Evolutionary conservation across 2,888 invertebrate species (phyloP).

Genomic region (Myathropa florea): DNA sequence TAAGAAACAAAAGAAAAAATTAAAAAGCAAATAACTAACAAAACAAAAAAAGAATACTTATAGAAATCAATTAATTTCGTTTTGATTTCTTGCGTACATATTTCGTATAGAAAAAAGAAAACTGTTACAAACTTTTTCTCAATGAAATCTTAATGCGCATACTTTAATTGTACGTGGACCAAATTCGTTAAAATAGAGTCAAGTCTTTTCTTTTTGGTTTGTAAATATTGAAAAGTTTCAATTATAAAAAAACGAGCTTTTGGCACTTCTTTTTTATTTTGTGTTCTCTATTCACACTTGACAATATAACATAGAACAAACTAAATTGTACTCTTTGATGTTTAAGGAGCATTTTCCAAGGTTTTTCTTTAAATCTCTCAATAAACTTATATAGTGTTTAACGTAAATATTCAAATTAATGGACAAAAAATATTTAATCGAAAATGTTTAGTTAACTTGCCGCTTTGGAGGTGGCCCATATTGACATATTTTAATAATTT

Average conservation of each 20-base stretch:
- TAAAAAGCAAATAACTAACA: neutral
- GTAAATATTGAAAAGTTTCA: neutral
- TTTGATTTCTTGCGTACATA: neutral
- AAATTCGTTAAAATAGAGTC: neutral
- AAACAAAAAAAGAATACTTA: neutral
- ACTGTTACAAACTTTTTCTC: neutral
- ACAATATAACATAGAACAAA: neutral
- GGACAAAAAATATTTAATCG: neutral
- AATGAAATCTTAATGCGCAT: neutral
- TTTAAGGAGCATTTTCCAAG: neutral
- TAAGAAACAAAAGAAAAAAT: neutral
- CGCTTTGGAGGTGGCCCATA: neutral
- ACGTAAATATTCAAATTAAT: neutral
- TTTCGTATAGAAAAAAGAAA: neutral
- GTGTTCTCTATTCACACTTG: neutral
- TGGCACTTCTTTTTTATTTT: neutral
- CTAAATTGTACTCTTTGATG: neutral
- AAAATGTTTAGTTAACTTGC: neutral
- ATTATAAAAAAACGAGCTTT: neutral
- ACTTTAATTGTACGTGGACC: neutral
- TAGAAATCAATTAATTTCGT: neutral
- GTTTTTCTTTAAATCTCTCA: neutral
- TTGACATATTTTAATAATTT: neutral
- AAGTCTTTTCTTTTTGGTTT: neutral
- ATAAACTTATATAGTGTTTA: neutral